A percentile compares a stretch with the other conserved stretches of the same genome.
Evolutionary conservation across 1,140 invertebrate species (phyloP).

Genomic region (Colletes gigas): DNA sequence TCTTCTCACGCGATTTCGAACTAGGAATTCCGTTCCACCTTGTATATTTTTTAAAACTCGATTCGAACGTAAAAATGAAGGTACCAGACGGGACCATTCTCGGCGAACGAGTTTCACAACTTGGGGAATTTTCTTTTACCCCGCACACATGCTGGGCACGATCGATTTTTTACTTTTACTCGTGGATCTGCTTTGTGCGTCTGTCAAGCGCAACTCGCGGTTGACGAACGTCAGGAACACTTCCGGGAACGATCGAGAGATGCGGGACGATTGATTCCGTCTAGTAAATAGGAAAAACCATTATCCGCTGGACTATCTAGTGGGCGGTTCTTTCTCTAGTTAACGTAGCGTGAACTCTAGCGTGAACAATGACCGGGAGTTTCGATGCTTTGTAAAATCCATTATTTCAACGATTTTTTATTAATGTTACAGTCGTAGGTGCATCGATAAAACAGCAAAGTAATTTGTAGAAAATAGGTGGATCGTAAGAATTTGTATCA

Average conservation of each 20-base stretch:
- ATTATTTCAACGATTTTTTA: no score
- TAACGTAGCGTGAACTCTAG: no score
- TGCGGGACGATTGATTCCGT: slow-evolving; percentile 12
- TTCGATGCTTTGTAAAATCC: background rate
- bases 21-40: no score
- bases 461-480: background rate
- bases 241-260: slow-evolving; percentile 28
- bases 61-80: background rate
- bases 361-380: background rate
- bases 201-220: slow-evolving; percentile 18
- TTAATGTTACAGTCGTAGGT: background rate
- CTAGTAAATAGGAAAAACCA: slow-evolving; percentile 15
- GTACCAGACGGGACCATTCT: no score
- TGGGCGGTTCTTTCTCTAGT: background rate
- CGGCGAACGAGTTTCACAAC: background rate
- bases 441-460: background rate
- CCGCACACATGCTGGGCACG: no score
- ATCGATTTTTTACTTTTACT: slow-evolving; percentile 21
- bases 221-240: slow-evolving; percentile 36
- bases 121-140: background rate
- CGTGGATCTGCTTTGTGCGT: slow-evolving; percentile 5
- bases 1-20: no score
- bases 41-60: background rate
- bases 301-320: background rate
- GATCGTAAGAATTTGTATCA: slow-evolving; percentile 4